Conservation (phyloP, 2,113 vertebrate genomes). For the Alosa alosa region DNA sequence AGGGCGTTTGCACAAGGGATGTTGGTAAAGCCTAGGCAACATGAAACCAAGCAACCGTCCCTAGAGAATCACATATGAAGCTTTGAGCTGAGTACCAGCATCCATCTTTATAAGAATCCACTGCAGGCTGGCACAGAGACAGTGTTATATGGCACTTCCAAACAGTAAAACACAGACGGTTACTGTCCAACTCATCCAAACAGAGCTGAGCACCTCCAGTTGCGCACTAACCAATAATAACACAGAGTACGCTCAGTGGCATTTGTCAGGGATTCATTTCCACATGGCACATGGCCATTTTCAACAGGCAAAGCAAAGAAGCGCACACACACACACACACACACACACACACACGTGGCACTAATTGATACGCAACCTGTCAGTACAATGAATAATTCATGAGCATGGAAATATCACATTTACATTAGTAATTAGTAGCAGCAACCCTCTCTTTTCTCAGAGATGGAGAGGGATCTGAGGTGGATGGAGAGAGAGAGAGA, state of each 20-base stretch:
- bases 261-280: neutral
- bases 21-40: neutral
- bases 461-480: conserved; percentile 21
- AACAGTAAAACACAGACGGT: neutral
- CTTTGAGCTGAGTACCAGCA: neutral
- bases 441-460: conserved; percentile 33
- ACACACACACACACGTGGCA: conserved; percentile 13
- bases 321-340: neutral
- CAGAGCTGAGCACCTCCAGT: neutral
- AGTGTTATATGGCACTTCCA: neutral
- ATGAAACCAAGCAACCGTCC: neutral
- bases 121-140: neutral
- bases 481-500: conserved; percentile 29
- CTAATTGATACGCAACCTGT: conserved; percentile 55
- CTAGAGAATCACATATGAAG: neutral
- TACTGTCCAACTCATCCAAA: neutral
- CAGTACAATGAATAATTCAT: conserved; percentile 59
- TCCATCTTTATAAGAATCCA: neutral
- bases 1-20: neutral
- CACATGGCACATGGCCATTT: neutral
- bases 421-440: conserved; percentile 62
- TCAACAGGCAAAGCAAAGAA: neutral
- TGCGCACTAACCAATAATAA: neutral
- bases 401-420: conserved; percentile 66
- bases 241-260: neutral